A percentile compares a stretch with the other conserved stretches of the same genome.
Evolutionary conservation across 1,140 invertebrate species (phyloP).

Genomic region (Eumeta japonica): DNA sequence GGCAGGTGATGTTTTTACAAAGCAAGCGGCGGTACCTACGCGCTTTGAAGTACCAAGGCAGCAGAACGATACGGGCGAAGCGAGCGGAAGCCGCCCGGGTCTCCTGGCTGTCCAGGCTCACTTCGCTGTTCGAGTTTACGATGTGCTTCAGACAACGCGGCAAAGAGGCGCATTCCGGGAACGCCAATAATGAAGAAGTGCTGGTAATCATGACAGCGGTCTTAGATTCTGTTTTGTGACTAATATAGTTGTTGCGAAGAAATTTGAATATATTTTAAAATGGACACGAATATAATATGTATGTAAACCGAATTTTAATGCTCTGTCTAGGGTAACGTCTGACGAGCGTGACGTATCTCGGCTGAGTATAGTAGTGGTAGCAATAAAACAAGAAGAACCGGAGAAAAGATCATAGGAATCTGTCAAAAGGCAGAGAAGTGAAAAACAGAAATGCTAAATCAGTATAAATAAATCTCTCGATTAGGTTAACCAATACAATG

Average conservation of each 20-base stretch:
- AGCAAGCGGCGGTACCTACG: conserved; percentile 49
- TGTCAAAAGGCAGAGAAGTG: too few species aligned
- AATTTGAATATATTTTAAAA: neutral
- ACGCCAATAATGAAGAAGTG: conserved; percentile 37
- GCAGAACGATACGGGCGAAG: conserved; percentile 39
- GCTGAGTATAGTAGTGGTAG: too few species aligned
- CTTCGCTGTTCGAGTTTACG: conserved; percentile 30
- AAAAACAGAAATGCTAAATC: too few species aligned
- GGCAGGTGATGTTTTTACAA: conserved; percentile 56
- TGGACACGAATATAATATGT: neutral
- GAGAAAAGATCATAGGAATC: too few species aligned
- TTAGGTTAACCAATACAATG: too few species aligned
- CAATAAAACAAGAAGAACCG: too few species aligned
- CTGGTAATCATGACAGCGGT: conserved; percentile 21
- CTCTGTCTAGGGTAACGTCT: too few species aligned
- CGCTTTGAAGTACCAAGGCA: conserved; percentile 51
- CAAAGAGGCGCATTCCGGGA: conserved; percentile 23
- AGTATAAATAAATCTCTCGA: too few species aligned
- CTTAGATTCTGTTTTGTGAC: too few species aligned
- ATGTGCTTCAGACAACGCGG: conserved; percentile 31
- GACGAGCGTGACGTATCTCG: too few species aligned
- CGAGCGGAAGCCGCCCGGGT: conserved; percentile 5
- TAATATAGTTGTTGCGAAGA: neutral
- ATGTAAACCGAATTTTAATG: too few species aligned
- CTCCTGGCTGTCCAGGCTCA: conserved; percentile 22